Evolutionary conservation across 2,797 vertebrate species (phyloP).

Genomic region (Vespertilio murinus): DNA sequence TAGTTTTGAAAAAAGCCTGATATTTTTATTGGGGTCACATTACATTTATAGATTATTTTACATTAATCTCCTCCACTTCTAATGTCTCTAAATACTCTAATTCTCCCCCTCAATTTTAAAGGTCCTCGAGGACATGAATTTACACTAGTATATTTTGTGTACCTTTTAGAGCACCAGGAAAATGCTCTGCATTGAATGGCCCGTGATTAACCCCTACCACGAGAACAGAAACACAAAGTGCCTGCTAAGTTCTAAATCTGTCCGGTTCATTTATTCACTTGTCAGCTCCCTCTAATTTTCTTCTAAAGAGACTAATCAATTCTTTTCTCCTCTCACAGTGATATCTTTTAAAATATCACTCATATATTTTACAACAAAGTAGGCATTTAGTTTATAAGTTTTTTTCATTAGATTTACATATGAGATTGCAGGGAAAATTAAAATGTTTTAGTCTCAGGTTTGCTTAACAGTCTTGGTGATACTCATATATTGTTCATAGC

Average conservation of each 20-base stretch:
- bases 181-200: not conserved
- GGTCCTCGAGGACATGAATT: constrained; percentile 13
- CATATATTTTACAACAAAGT: constrained; percentile 3
- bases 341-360: not conserved
- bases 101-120: constrained; percentile 5
- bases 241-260: constrained; percentile 26
- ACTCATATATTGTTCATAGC: not conserved
- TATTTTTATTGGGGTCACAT: not conserved
- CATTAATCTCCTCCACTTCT: not conserved
- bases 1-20: not conserved
- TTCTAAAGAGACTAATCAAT: constrained; percentile 1
- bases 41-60: not conserved
- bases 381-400: not conserved
- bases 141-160: not conserved
- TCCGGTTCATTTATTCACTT: not conserved
- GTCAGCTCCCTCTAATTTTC: not conserved
- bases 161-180: not conserved
- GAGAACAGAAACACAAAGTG: not conserved
- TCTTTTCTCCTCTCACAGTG: not conserved
- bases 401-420: constrained; percentile 33
- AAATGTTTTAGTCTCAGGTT: constrained; percentile 14
- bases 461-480: not conserved
- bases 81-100: constrained; percentile 7
- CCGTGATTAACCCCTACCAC: not conserved
- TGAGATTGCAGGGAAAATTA: constrained; percentile 1